These are phyloP conservation scores for Aptenodytes forsteri DNA, from an alignment of 2,113 vertebrate species.

Conservation along the genomic window DNA sequence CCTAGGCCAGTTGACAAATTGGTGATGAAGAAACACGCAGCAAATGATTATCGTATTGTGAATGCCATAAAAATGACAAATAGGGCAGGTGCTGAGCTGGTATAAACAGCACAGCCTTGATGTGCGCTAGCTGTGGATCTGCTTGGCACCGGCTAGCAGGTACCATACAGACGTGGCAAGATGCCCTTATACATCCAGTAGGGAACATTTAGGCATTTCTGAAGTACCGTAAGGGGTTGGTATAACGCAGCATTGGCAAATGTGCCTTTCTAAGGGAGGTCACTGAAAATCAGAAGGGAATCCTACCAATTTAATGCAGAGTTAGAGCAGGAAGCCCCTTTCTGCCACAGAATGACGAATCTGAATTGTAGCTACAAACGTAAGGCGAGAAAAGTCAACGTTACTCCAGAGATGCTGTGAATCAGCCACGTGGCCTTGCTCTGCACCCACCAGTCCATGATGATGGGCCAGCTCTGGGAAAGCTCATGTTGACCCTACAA, in stretches of 20 bases:
- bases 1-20: background rate
- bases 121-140: background rate
- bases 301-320: background rate
- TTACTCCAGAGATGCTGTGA: background rate
- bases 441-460: no score
- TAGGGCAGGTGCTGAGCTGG: background rate
- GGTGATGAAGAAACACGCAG: background rate
- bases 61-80: background rate
- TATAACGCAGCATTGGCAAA: background rate
- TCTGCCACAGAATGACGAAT: background rate
- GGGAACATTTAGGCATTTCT: background rate
- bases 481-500: background rate
- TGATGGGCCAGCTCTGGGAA: background rate
- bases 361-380: background rate
- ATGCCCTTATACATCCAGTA: background rate
- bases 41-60: background rate
- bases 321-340: background rate
- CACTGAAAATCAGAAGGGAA: background rate
- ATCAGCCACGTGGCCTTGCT: background rate
- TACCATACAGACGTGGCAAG: rapidly evolving
- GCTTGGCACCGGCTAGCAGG: background rate
- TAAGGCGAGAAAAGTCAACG: background rate
- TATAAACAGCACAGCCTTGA: background rate
- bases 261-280: background rate
- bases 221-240: background rate